Conservation (phyloP, 2,888 invertebrate species). For the Selenia dentaria region DNA sequence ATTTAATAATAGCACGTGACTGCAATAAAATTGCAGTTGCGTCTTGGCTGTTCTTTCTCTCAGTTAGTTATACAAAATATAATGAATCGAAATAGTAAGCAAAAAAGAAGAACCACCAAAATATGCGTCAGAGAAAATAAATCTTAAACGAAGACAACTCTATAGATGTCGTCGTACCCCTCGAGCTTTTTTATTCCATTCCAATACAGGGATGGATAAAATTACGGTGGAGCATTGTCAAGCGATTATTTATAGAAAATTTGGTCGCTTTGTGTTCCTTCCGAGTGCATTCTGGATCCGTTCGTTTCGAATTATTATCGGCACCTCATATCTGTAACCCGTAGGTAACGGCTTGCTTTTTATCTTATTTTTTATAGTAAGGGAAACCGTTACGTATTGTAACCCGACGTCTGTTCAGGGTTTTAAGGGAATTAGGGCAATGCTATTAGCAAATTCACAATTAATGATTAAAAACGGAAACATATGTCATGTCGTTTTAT, state of each 20-base stretch:
- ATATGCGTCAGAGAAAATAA: too few relatives aligned
- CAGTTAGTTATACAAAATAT: too few relatives aligned
- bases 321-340: constrained; percentile 54
- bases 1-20: too few relatives aligned
- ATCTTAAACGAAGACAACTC: constrained; percentile 45
- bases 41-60: too few relatives aligned
- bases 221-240: constrained; percentile 76
- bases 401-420: constrained; percentile 4
- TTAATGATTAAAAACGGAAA: neutral
- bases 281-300: constrained; percentile 59
- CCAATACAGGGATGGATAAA: constrained; percentile 80
- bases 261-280: constrained; percentile 76
- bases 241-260: constrained; percentile 83
- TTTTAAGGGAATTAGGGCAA: too few relatives aligned
- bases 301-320: constrained; percentile 62
- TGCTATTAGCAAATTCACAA: constrained; percentile 1
- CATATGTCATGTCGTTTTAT: constrained; percentile 7
- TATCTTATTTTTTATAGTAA: constrained; percentile 41
- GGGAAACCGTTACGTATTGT: constrained; percentile 53
- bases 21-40: too few relatives aligned
- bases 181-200: constrained; percentile 73
- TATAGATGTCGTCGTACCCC: constrained; percentile 48
- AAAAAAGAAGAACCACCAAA: too few relatives aligned
- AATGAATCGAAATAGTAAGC: too few relatives aligned
- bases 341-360: constrained; percentile 55